phyloP scores from a whole-genome alignment of 2,797 vertebrate species.

The Ceryle rudis region DNA sequence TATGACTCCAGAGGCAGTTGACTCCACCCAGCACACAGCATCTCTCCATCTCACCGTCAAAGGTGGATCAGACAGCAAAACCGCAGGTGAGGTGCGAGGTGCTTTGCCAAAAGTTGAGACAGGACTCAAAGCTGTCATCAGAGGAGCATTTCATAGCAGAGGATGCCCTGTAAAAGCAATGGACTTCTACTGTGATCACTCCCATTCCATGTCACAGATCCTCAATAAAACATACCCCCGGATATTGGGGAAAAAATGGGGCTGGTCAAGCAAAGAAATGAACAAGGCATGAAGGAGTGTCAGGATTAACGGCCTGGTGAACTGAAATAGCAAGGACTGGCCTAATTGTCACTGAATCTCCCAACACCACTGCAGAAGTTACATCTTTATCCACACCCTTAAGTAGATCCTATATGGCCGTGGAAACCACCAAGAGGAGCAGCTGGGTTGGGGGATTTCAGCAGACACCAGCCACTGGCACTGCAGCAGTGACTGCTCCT shows the following conservation, averaged over 20 bases:
- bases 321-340: background rate
- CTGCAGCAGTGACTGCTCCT: background rate
- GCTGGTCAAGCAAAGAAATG: background rate
- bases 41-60: background rate
- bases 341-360: background rate
- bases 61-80: background rate
- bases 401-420: background rate
- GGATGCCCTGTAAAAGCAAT: background rate
- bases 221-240: background rate
- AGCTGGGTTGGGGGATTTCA: background rate
- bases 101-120: background rate
- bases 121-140: background rate
- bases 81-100: background rate
- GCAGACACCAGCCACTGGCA: background rate
- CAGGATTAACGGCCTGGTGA: background rate
- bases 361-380: background rate
- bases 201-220: fast-evolving
- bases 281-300: background rate
- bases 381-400: background rate
- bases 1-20: background rate
- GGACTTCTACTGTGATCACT: background rate
- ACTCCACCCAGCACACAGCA: background rate
- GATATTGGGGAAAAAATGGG: background rate
- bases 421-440: background rate
- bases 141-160: background rate